Percentiles rank a stretch among this genome's conserved stretches.
phyloP scores from a whole-genome alignment of 2,113 vertebrate genomes.

The Silurus glanis region DNA sequence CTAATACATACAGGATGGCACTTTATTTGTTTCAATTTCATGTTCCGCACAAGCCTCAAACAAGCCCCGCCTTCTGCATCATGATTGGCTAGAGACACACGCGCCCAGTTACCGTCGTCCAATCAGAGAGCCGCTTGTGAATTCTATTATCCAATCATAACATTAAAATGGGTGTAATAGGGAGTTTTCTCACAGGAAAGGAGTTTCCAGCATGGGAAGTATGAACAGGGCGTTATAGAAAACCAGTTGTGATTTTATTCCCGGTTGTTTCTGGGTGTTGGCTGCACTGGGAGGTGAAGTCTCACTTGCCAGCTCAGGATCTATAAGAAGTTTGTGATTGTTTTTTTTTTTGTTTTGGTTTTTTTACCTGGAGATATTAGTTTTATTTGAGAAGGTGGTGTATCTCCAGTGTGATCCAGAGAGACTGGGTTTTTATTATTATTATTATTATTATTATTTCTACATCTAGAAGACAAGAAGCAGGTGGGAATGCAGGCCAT shows the following conservation, averaged over 20 bases:
- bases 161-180: too few relatives aligned
- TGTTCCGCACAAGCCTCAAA: background rate
- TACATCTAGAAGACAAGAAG: slow-evolving; percentile 35
- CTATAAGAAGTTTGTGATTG: background rate
- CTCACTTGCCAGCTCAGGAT: slow-evolving; percentile 5
- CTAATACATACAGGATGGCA: background rate
- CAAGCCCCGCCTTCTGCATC: background rate
- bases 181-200: too few relatives aligned
- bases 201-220: background rate
- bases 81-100: background rate
- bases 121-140: background rate
- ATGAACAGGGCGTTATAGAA: background rate
- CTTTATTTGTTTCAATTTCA: background rate
- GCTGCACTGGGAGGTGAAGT: slow-evolving; percentile 33
- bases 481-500: slow-evolving; percentile 85
- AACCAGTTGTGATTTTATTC: background rate
- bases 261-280: slow-evolving; percentile 47
- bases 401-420: background rate
- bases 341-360: background rate
- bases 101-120: background rate
- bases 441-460: slow-evolving; percentile 30
- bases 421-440: background rate
- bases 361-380: too few relatives aligned
- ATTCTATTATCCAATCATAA: background rate
- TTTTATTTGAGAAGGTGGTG: slow-evolving; percentile 33